Evolutionary conservation across 2,113 vertebrate species (phyloP), one percentile per base, ranked within the genome.

Genomic region (Pterocles burchelli): DNA sequence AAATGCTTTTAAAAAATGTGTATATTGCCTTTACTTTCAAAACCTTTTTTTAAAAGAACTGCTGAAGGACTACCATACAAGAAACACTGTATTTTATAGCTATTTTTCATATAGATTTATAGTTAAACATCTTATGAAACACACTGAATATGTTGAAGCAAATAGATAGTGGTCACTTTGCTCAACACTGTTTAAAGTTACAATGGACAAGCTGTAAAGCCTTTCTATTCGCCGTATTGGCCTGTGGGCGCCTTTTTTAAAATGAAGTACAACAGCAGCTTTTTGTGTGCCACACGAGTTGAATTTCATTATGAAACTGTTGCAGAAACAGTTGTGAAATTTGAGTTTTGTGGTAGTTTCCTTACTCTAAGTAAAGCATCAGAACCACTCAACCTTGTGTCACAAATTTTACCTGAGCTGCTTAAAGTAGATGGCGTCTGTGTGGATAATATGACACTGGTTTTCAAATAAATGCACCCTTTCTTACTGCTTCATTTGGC

Each of bases 71-170:
- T 96, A 97, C 94, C 97, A 96, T 92, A 95, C 86, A 58, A 84
- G 95, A 96, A 90, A 97, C 97, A 98, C 98, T 97, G 96, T 97
- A 96, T 97, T 98, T 97, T 97, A 91, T 97, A 98, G 94, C 89
- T 97, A 94, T 98, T 96, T 98, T 97, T 98, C 97, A 97, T 95
- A 94, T 91, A 98, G 97, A 94, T 97, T 97, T 98, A 94, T 97
- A 97, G 97, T 97, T 97, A 80, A 96, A 97, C 89, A 97, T 97
- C 97, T 96, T 97, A 89, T 95, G 96, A 97, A 97, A 97, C 62
- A 85, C 93, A 94, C 72, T 65, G 79, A 97, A 15, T 91, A 90
- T 74, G 96, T 88, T 97, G 96, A 97, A 96, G 95, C 97, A 96
- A 95, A 97, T 93, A 86, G 10, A 93, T 87, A 87, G 83, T 26